A percentile compares a stretch with the other conserved stretches of the same genome.
phyloP scores from a whole-genome alignment of 2,888 invertebrate genomes.

The Cistogaster globosa region DNA sequence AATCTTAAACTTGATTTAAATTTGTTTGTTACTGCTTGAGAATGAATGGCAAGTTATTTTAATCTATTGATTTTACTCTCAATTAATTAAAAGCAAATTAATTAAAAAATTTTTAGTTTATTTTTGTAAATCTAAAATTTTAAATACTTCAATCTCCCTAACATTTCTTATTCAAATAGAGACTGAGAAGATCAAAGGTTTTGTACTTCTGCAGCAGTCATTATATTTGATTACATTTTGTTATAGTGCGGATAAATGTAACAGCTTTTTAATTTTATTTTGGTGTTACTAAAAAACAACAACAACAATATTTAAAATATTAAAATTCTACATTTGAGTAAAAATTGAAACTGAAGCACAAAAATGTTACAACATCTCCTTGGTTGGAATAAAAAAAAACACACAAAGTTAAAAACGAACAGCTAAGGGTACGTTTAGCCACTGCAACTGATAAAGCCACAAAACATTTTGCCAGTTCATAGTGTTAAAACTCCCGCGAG shows the following conservation, averaged over 20 bases:
- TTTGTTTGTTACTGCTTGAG: too few relatives aligned
- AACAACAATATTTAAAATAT: slow-evolving; percentile 21
- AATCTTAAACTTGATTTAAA: too few relatives aligned
- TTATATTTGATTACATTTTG: background rate
- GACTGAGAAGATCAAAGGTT: background rate
- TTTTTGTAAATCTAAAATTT: too few relatives aligned
- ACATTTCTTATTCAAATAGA: too few relatives aligned
- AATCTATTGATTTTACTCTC: too few relatives aligned
- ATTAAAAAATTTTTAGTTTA: too few relatives aligned
- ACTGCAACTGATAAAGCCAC: slow-evolving; percentile 65
- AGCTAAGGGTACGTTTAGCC: slow-evolving; percentile 37
- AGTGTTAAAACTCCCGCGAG: slow-evolving; percentile 68
- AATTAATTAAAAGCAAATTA: too few relatives aligned
- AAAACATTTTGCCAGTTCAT: slow-evolving; percentile 66
- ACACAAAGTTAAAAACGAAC: background rate
- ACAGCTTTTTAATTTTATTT: background rate
- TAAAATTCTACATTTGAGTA: slow-evolving; percentile 28
- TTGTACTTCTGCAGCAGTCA: background rate
- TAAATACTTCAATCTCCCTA: too few relatives aligned
- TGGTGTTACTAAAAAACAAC: background rate
- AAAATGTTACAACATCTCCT: slow-evolving; percentile 21
- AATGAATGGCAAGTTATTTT: too few relatives aligned
- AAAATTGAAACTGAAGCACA: slow-evolving; percentile 26
- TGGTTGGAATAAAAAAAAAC: background rate
- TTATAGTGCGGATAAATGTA: background rate